Conservation (phyloP, 2,888 invertebrate genomes). For the Hofmannophila pseudospretella region DNA sequence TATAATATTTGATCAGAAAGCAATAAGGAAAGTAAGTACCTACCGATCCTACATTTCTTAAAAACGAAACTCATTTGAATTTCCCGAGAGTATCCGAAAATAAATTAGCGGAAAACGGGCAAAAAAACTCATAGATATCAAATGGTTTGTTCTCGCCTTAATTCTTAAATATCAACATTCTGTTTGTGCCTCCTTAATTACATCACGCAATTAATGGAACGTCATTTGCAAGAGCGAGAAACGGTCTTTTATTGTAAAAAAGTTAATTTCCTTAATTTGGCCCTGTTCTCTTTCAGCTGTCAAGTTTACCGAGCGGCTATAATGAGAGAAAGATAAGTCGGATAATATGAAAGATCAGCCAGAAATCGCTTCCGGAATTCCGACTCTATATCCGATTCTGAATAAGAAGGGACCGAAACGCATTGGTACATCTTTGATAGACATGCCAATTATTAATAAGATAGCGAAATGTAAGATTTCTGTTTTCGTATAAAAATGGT, state of each 20-base stretch:
- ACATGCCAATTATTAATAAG: too few species aligned
- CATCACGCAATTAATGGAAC: conserved; percentile 60
- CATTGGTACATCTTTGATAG: too few species aligned
- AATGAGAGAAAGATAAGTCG: neutral
- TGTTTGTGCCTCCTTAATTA: conserved; percentile 52
- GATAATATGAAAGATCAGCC: too few species aligned
- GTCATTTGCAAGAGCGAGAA: conserved; percentile 58
- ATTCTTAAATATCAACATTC: conserved; percentile 23
- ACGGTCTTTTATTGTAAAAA: conserved; percentile 53
- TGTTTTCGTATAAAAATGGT: too few species aligned
- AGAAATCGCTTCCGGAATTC: too few species aligned
- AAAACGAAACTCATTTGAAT: neutral
- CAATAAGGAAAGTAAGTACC: too few species aligned
- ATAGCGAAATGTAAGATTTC: too few species aligned
- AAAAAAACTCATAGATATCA: neutral
- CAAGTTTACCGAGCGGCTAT: conserved; percentile 5
- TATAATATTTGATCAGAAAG: too few species aligned
- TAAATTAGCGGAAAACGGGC: neutral
- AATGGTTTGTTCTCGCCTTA: conserved; percentile 8
- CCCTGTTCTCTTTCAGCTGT: conserved; percentile 11
- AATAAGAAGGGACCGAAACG: too few species aligned
- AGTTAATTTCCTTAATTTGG: conserved; percentile 72
- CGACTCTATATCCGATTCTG: too few species aligned
- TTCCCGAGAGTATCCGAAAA: too few species aligned
- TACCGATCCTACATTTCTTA: neutral